phyloP scores from a whole-genome alignment of 2,113 vertebrate species.

The Macrotis lagotis region DNA sequence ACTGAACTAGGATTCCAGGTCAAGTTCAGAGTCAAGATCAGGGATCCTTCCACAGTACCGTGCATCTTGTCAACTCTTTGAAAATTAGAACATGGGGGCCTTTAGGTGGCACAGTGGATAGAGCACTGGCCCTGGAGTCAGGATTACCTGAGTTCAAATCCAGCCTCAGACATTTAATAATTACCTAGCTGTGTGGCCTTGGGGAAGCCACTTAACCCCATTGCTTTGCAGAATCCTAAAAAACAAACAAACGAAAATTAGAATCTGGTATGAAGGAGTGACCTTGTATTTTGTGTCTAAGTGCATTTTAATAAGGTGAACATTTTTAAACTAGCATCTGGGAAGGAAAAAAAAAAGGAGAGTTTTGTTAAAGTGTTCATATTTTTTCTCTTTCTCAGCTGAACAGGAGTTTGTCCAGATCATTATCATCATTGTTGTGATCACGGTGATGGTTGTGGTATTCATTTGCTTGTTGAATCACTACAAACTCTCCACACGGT shows the following conservation, averaged over 20 bases:
- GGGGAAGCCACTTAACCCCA: no score
- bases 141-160: no score
- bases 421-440: constrained; percentile 96
- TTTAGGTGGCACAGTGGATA: no score
- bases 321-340: background rate
- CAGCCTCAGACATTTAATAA: no score
- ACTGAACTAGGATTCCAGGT: background rate
- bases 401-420: constrained; percentile 99
- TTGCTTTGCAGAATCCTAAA: no score
- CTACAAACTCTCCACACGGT: constrained; percentile 96
- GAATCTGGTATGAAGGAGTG: background rate
- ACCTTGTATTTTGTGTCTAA: background rate
- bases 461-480: constrained; percentile 98
- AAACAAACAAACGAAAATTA: no score
- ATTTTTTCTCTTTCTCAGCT: constrained; percentile 84
- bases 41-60: background rate
- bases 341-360: no score
- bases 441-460: constrained; percentile 98
- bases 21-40: background rate
- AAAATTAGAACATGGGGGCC: no score
- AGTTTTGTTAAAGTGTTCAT: background rate
- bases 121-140: no score
- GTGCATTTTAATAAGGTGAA: background rate
- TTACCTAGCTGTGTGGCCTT: no score
- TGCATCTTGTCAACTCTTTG: no score